phyloP scores from a whole-genome alignment of 2,888 invertebrate species.

The Agelastica alni region DNA sequence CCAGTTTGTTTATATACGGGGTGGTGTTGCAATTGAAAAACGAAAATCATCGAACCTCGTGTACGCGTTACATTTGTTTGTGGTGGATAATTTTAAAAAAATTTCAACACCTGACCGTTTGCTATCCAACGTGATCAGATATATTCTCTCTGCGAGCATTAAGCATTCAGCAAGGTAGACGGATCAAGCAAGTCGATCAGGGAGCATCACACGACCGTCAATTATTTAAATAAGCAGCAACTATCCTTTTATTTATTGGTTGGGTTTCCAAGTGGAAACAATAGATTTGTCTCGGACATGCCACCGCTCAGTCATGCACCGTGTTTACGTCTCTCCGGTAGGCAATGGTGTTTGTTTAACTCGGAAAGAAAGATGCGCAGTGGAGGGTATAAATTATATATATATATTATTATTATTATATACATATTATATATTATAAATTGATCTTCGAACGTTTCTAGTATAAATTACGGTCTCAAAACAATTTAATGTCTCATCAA shows the following conservation, averaged over 20 bases:
- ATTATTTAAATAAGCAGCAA: slow-evolving; percentile 50
- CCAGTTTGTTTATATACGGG: too few species aligned
- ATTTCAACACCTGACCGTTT: too few species aligned
- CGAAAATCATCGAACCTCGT: too few species aligned
- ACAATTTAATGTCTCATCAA: too few species aligned
- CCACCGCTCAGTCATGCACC: slow-evolving; percentile 50
- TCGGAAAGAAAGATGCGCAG: background rate
- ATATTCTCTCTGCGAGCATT: slow-evolving; percentile 12
- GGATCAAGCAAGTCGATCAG: slow-evolving; percentile 29
- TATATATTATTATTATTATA: too few species aligned
- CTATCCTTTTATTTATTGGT: slow-evolving; percentile 51
- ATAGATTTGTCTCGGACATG: slow-evolving; percentile 55
- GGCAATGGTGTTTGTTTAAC: slow-evolving; percentile 30
- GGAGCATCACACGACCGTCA: slow-evolving; percentile 47
- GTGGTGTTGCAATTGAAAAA: too few species aligned
- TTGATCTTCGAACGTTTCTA: too few species aligned
- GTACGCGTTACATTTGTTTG: too few species aligned
- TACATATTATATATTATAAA: too few species aligned
- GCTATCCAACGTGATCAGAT: slow-evolving; percentile 25
- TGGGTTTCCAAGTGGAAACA: slow-evolving; percentile 51
- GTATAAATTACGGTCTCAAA: background rate
- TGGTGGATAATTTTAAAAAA: too few species aligned
- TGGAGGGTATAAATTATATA: background rate
- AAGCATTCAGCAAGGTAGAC: slow-evolving; percentile 16
- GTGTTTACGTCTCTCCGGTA: slow-evolving; percentile 30